Evolutionary conservation across 2,888 invertebrate genomes (phyloP), one percentile per base, ranked within the genome.

Genomic region (Drosophila meridionalis): DNA sequence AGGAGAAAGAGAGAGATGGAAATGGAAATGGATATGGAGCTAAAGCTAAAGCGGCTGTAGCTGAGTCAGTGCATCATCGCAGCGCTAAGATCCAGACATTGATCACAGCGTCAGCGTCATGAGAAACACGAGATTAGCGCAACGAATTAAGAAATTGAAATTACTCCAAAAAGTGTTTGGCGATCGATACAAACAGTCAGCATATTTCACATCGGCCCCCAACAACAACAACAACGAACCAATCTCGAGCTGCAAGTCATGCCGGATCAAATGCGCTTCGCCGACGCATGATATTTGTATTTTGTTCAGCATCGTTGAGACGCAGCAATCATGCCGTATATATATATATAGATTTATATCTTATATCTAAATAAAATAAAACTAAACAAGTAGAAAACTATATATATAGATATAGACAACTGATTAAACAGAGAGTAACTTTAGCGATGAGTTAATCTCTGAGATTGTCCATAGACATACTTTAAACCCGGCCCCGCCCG

Each of bases 61-160:
- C 57, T 74, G 80, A 80, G 61, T 78, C 78, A 78, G 78, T 78
- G 78, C 78, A 78, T 74, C 67, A 67, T 69, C 30, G 56, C n/a
- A 42, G 56, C 63, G 73, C 68, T 57, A 52, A 78, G 63, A 78
- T 80, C 65, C 68, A 60, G 80, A 78, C 80, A 69, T 73, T 70
- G 83, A 79, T 69, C 80, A 61, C 77, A 85, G 76, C 80, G 80
- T 80, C 78, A 76, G 76, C 78, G 81, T 83, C 86, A 88, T 84
- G 89, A 87, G 89, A 86, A 84, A 85, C 72, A 84, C 82, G 75
- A 91, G 91, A 91, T 91, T 91, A 91, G 90, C 91, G 91, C 89
- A 91, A 91, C 91, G 91, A 91, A 91, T 91, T 82, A 80, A 87
- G 81, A 91, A 89, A 91, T 90, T 90, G 90, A 90, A 90, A 91